Base-by-base conservation (phyloP, 1,140 invertebrate species). In the Euwallacea fornicatus region DNA sequence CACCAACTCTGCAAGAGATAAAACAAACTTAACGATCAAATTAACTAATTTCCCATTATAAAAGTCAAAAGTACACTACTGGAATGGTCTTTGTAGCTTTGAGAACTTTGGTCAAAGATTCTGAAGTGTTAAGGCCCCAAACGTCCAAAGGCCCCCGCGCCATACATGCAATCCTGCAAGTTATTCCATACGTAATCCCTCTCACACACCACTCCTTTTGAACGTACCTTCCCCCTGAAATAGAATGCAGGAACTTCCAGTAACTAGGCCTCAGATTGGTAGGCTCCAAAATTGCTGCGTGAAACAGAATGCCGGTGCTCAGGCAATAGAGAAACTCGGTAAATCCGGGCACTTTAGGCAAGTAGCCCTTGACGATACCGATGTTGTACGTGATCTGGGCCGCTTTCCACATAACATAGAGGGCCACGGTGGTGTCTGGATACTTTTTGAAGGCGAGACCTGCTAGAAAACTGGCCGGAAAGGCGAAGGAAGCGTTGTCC, bases 221-320 rank as follows among this genome's bases (percentile, higher is more conserved):
- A 66, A 67, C 74, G 82, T 82, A 89, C 90, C 88, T 88, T 81
- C 89, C 88, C 47, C 90, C 90, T 7, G 93, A 94, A 43, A 94
- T 82, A 73, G 85, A 86, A 67, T 89, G 85, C 42, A 95, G 82
- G 81, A 94, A 95, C 78, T 90, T 92, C 86, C 90, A 93, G 81
- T 95, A 95, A n/a, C 91, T 92, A 9, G 90, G 83, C 76, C 93
- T 85, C 50, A 95, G 81, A 78, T 89, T 90, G 70, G 91, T 87
- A 10, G 93, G 92, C 79, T 94, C 92, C 63, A 94, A 72, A 41
- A 94, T 86, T 73, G 90, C 92, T 47, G 88, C 88, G 83, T 94
- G 92, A 78, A 95, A 93, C 11, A 94, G 83, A 74, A 92, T 80
- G 21, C 91, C 90, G 7, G 92, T 94, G 71, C 91, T 91, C 74